These are phyloP conservation scores for Protobothrops flavoviridis DNA, from an alignment of 2,113 vertebrate genomes.

Conservation along the genomic window DNA sequence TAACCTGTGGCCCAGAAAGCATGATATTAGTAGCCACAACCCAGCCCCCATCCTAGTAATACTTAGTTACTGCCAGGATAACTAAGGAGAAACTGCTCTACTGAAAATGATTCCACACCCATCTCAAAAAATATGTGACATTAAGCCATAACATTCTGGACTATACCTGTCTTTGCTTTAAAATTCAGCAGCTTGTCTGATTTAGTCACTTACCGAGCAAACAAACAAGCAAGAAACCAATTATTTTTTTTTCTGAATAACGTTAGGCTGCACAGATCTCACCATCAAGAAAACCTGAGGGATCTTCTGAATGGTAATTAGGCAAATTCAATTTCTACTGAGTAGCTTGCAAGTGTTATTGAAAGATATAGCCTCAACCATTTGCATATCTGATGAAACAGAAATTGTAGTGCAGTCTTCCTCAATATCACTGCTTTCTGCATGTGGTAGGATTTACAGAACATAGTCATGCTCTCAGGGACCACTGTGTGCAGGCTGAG, in stretches of 20 bases:
- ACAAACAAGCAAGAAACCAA: neutral
- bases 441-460: neutral
- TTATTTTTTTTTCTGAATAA: constrained; percentile 3
- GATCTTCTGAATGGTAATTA: neutral
- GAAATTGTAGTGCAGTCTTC: neutral
- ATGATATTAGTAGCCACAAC: neutral
- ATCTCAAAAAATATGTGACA: neutral
- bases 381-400: constrained; percentile 23
- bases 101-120: neutral
- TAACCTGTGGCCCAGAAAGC: neutral
- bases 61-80: neutral
- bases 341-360: neutral
- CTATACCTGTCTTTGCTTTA: neutral
- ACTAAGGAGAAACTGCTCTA: neutral
- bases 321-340: constrained; percentile 20
- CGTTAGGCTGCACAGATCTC: neutral
- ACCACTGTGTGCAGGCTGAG: neutral
- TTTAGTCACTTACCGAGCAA: neutral
- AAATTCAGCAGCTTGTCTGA: neutral
- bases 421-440: neutral
- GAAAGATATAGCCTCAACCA: constrained; percentile 35
- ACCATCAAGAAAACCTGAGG: neutral
- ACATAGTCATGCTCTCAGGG: neutral
- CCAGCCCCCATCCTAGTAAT: no score
- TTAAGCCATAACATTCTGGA: neutral